These are phyloP conservation scores for Beroe ovata DNA, from an alignment of 37 sponge, comb jelly and placozoan genomes.

Conservation along the genomic window DNA sequence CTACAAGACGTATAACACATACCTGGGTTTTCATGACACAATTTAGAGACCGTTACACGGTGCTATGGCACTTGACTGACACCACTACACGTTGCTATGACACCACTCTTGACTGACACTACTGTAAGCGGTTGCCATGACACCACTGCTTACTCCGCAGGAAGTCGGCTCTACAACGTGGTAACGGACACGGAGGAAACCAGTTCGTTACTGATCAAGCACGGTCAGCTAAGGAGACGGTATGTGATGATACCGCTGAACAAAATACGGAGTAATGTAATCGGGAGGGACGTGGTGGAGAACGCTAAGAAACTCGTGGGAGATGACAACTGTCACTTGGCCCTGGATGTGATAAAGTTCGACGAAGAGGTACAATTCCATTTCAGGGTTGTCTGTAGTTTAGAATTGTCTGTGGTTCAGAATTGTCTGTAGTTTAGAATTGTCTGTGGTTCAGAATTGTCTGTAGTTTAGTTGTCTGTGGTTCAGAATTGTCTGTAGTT, in stretches of 20 bases:
- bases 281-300: constrained; percentile 58
- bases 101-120: neutral
- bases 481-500: too few species aligned
- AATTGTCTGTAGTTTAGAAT: too few species aligned
- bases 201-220: constrained; percentile 83
- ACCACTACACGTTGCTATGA: too few species aligned
- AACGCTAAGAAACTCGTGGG: neutral
- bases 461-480: too few species aligned
- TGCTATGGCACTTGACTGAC: too few species aligned
- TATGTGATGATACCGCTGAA: constrained; percentile 95
- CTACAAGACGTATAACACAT: too few species aligned
- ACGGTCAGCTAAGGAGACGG: constrained; percentile 79
- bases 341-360: constrained; percentile 62
- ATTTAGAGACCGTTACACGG: too few species aligned
- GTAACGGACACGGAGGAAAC: constrained; percentile 94
- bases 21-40: too few species aligned
- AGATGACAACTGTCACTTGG: neutral
- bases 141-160: constrained; percentile 15
- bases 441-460: too few species aligned
- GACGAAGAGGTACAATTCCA: constrained; percentile 69
- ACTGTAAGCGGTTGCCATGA: neutral
- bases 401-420: neutral
- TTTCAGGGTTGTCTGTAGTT: neutral
- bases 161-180: constrained; percentile 84
- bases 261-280: constrained; percentile 77